phyloP scores from a whole-genome alignment of 2,888 invertebrate genomes.

The Leptinotarsa tumamoca region DNA sequence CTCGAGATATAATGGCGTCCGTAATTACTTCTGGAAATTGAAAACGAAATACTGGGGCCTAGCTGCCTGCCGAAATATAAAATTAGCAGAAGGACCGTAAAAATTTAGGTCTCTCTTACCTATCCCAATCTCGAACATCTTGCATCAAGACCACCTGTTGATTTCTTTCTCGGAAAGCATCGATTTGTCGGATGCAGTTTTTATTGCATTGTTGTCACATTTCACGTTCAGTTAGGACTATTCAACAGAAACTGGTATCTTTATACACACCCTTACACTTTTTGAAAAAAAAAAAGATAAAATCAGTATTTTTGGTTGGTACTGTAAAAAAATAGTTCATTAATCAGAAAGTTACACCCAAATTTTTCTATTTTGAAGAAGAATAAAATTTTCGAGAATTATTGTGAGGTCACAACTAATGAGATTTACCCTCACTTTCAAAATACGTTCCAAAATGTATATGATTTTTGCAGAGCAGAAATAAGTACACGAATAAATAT shows the following conservation, averaged over 20 bases:
- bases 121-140: constrained; percentile 8
- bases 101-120: constrained; percentile 25
- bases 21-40: constrained; percentile 4
- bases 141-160: constrained; percentile 58
- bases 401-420: too few relatives aligned
- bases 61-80: constrained; percentile 5
- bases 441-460: too few relatives aligned
- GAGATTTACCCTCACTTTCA: too few relatives aligned
- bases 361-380: too few relatives aligned
- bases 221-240: neutral
- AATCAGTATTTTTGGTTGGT: too few relatives aligned
- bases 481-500: too few relatives aligned
- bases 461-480: too few relatives aligned
- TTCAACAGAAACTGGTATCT: neutral
- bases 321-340: too few relatives aligned
- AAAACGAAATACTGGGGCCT: constrained; percentile 2
- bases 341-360: too few relatives aligned
- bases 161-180: constrained; percentile 16
- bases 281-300: too few relatives aligned
- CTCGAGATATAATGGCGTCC: constrained; percentile 8
- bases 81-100: constrained; percentile 4
- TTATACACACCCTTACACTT: too few relatives aligned
- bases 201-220: neutral
- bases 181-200: constrained; percentile 9
- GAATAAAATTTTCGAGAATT: too few relatives aligned